Base-by-base conservation (phyloP, 2,888 invertebrate genomes). In the Onchidella celtica region DNA sequence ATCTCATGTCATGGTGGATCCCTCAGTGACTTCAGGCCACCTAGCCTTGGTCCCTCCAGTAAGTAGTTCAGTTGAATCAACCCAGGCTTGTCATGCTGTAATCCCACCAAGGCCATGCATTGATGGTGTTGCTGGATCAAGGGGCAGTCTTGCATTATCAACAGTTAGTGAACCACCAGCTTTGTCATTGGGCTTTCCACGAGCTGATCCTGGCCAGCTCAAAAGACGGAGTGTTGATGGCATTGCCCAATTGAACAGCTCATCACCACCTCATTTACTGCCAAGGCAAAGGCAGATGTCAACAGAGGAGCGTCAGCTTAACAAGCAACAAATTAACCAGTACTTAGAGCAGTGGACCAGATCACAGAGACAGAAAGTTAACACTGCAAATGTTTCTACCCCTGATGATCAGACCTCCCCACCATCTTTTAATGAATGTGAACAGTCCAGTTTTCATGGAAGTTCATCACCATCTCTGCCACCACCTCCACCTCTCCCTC, bases 301-400 rank as follows among this genome's bases (percentile, higher is more conserved):
- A 57, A 89, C 90, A 21, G 90, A 91, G 68, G 90, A 91, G 81
- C 89, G 88, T 72, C 88, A 89, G 72, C 89, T 90, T 70, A 90
- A 89, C 80, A 82, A 91, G 65, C 90, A 91, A 70, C 88, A 88
- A 66, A 91, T 91, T 73, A 90, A 89, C 70, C 91, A 91, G 79
- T 89, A 91, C 70, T 85, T 92, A 72, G 89, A 91, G 84, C 84
- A 87, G 68, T 92, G 92, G 92, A 90, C 90, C 47, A 89, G 90
- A 77, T 88, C 89, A 78, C 87, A 88, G 70, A 88, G 86, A 78
- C 88, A 88, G 47, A 86, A 86, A 55, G 47, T 68, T n/a, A 47
- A 38, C 17, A 40, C 21, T 24, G 29, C 24, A 21, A 79, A 32
- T n/a, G 32, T 40, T 17, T 36, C 57, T 34, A 24, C 57, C 21